Percentiles rank a stretch among this genome's conserved stretches.
Evolutionary conservation across 2,888 invertebrate genomes (phyloP).

Genomic region (Arenicola marina): DNA sequence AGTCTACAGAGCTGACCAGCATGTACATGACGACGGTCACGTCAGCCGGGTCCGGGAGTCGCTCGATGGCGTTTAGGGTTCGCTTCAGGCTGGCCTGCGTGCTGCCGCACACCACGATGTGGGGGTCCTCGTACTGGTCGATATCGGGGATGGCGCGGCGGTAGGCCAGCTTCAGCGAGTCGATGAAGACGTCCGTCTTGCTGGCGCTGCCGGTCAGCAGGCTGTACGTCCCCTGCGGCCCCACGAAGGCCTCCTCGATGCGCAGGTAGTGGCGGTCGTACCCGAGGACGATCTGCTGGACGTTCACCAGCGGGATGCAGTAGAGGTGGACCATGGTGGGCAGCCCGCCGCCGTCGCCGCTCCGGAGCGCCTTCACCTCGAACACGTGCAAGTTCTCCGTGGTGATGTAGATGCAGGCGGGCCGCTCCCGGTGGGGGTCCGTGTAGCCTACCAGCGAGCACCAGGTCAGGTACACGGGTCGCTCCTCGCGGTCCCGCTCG

Average conservation of each 20-base stretch:
- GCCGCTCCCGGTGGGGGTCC: conserved; percentile 34
- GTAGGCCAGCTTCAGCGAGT: conserved; percentile 36
- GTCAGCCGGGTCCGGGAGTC: conserved; percentile 9
- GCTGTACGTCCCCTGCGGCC: conserved; percentile 49
- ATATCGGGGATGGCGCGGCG: conserved; percentile 23
- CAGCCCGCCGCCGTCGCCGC: conserved; percentile 40
- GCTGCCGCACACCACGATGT: conserved; percentile 23
- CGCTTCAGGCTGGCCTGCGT: conserved; percentile 18
- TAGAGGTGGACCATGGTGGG: conserved; percentile 49
- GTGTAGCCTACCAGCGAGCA: conserved; percentile 42
- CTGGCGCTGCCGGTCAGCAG: conserved; percentile 43
- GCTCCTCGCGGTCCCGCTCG: conserved; percentile 31
- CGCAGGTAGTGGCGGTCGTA: conserved; percentile 47
- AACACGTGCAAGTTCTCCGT: conserved; percentile 34
- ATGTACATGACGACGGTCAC: conserved; percentile 30
- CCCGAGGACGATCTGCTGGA: conserved; percentile 53
- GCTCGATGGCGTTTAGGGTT: conserved; percentile 19
- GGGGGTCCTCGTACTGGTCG: conserved; percentile 34
- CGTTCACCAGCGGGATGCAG: conserved; percentile 50
- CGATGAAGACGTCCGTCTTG: conserved; percentile 45
- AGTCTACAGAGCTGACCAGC: conserved; percentile 31
- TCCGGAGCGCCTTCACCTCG: conserved; percentile 23
- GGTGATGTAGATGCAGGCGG: conserved; percentile 42
- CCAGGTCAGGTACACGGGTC: conserved; percentile 46
- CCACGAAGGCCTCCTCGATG: conserved; percentile 55